Percentiles rank a stretch among this genome's conserved stretches.
Conservation (phyloP, 2,113 vertebrate species). For the Cinclus mexicanus region DNA sequence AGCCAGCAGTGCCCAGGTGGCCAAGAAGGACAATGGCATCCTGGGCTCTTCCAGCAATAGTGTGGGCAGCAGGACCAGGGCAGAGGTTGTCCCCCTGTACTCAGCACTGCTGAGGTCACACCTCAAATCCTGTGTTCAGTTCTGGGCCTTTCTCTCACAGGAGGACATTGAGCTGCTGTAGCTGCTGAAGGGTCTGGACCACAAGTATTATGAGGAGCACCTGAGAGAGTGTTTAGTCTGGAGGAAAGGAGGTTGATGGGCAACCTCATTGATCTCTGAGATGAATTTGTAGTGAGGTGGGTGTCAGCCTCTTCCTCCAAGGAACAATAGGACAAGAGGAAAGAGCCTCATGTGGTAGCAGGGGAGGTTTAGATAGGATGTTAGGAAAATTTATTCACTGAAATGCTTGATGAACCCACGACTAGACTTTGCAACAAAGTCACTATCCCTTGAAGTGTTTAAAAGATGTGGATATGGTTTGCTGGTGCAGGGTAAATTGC, state of each 20-base stretch:
- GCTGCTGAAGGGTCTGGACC: not conserved
- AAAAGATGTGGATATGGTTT: not conserved
- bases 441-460: not conserved
- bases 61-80: not conserved
- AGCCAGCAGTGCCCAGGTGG: not conserved
- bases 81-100: not conserved
- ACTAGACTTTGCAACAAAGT: not conserved
- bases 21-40: not conserved
- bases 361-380: not conserved
- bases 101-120: accelerated
- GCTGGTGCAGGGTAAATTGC: not conserved
- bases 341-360: not conserved
- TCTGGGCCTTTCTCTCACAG: not conserved
- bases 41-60: not conserved
- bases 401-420: not conserved
- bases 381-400: not conserved
- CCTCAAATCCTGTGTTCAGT: not conserved
- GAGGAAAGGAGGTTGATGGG: not conserved
- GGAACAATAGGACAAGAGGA: not conserved
- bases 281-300: accelerated
- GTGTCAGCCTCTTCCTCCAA: not conserved
- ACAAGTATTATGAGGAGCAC: not conserved
- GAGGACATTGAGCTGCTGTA: not conserved
- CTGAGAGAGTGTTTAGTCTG: not conserved
- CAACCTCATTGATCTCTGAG: not conserved